Evolutionary conservation across 2,113 vertebrate species (phyloP).

Genomic region (Anoplopoma fimbria): DNA sequence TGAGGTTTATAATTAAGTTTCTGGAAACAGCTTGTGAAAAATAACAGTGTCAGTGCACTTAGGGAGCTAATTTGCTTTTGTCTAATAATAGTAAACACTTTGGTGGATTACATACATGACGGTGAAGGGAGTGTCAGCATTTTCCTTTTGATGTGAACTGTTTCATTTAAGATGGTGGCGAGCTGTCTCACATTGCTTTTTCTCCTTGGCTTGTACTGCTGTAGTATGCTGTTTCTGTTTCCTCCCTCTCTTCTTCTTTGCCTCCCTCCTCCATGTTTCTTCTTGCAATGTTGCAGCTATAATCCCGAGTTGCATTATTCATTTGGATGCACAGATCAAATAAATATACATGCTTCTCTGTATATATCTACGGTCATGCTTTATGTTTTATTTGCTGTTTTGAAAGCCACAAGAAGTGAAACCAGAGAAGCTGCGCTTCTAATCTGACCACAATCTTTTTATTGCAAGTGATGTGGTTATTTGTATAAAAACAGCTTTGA

Average conservation of each 20-base stretch:
- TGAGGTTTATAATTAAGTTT: constrained; percentile 36
- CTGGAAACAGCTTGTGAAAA: constrained; percentile 54
- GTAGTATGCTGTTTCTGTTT: not conserved
- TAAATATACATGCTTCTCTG: constrained; percentile 8
- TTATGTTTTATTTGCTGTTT: not conserved
- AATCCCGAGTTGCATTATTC: constrained; percentile 30
- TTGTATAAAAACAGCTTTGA: not conserved
- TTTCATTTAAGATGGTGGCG: constrained; percentile 6
- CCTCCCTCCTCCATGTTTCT: not conserved
- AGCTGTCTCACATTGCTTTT: not conserved
- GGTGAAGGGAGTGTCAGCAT: not conserved
- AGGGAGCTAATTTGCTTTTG: constrained; percentile 49
- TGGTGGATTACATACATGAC: not conserved
- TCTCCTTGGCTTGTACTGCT: not conserved
- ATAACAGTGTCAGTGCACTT: constrained; percentile 49
- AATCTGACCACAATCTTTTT: constrained; percentile 40
- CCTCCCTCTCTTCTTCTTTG: not conserved
- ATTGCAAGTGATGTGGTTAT: not conserved
- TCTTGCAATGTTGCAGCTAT: constrained; percentile 2
- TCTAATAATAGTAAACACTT: constrained; percentile 30
- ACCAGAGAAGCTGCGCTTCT: constrained; percentile 1
- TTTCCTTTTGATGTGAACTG: not conserved
- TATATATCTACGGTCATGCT: not conserved
- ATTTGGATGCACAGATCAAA: constrained; percentile 22
- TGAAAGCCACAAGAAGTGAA: not conserved